Evolutionary conservation across 2,888 invertebrate species (phyloP), one percentile per base, ranked within the genome.

Genomic region (Drosophila trichaetosa): DNA sequence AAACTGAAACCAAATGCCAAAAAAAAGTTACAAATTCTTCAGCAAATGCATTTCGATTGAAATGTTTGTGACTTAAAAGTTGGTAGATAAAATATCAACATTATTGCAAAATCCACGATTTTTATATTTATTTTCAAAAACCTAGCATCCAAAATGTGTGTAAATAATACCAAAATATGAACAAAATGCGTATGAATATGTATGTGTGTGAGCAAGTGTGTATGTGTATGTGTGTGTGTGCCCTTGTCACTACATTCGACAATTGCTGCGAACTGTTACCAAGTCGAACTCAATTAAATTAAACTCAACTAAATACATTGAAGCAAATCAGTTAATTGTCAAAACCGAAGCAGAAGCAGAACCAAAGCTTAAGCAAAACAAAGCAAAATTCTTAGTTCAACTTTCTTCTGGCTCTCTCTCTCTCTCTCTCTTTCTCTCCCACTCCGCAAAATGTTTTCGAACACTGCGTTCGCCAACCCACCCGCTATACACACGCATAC

Each of bases 221-320:
- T 0, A 29, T 34, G 0, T 29, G 52, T 54, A 4, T 57, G 53
- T 42, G 59, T 57, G 21, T 66, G 46, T 36, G 34, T 59, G 87
- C 84, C 89, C 87, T 87, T 89, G 89, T 83, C 81, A 84, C 89
- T 87, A 90, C 76, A 87, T 87, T 83, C 65, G 69, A 70, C 69
- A 76, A 73, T 67, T 62, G 60, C 71, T 62, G 51, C 73, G 68
- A 60, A 66, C 79, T 66, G 76, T 66, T 67, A 76, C 62, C 61
- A 76, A 59, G 49, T 59, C 51, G 29, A 36, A 63, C 29, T 59
- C 60, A 73, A 67, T 59, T 70, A 48, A 59, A 54, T 51, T 60
- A 29, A 51, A 68, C 48, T 62, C 57, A 71, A 69, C 40, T 66
- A 21, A 7, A 13, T 27, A 38, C 31, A 24, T 36, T 24, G 27